These are phyloP conservation scores for Gonatopus flavifemur DNA, from an alignment of 1,140 invertebrate genomes.

Conservation along the genomic window DNA sequence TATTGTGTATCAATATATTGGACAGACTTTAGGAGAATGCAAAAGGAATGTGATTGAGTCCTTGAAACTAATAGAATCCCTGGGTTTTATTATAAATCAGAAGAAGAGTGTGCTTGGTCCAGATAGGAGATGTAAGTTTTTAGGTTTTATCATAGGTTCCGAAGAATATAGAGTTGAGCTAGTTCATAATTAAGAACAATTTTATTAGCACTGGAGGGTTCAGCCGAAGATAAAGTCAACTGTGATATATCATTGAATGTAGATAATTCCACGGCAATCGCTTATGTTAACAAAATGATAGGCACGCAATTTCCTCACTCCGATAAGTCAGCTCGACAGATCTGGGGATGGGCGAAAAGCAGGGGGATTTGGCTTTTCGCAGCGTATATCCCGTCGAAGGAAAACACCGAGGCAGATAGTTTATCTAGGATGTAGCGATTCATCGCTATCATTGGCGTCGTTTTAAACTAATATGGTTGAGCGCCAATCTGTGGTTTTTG, in stretches of 20 bases:
- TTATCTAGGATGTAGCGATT: too few relatives aligned
- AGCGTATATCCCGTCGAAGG: background rate
- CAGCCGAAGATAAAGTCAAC: background rate
- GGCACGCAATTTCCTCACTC: background rate
- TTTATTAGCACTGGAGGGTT: background rate
- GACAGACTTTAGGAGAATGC: conserved; percentile 1
- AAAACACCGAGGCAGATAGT: background rate
- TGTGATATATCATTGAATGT: too few relatives aligned
- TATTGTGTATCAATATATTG: too few relatives aligned
- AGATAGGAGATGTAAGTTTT: conserved; percentile 7
- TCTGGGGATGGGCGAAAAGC: background rate
- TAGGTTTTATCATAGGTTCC: conserved; percentile 8
- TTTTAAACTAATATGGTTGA: too few relatives aligned
- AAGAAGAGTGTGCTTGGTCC: conserved; percentile 6
- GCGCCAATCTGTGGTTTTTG: too few relatives aligned
- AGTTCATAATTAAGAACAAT: background rate
- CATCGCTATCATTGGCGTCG: too few relatives aligned
- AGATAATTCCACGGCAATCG: background rate
- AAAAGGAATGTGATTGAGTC: conserved; percentile 1
- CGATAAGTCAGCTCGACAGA: background rate
- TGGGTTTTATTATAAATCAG: conserved; percentile 13
- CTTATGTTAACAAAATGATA: background rate
- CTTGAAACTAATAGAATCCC: background rate
- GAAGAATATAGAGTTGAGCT: background rate
- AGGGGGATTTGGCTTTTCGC: background rate